Conservation (phyloP, 2,888 invertebrate genomes). For the Spisula subtruncata region DNA sequence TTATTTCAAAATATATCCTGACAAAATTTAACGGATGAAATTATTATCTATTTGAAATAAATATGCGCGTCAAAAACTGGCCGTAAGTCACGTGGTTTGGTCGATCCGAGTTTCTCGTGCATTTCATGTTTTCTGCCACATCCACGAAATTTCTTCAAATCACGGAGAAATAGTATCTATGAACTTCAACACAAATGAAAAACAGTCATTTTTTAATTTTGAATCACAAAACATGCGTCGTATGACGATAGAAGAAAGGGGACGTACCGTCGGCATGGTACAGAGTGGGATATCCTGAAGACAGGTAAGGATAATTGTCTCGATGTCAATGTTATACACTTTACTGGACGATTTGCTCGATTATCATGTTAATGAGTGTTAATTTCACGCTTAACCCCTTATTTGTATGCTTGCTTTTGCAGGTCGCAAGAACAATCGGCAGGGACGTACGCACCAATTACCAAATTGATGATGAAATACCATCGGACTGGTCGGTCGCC, state of each 20-base stretch:
- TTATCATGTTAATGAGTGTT: not conserved
- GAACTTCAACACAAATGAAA: too few species aligned
- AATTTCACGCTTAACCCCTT: not conserved
- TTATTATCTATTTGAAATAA: too few species aligned
- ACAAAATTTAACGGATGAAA: too few species aligned
- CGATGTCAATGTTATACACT: not conserved
- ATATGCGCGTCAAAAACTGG: too few species aligned
- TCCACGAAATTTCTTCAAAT: too few species aligned
- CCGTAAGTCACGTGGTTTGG: too few species aligned
- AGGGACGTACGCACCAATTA: slow-evolving; percentile 30
- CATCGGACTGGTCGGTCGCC: slow-evolving; percentile 10
- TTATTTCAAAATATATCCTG: too few species aligned
- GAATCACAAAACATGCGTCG: not conserved
- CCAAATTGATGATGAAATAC: not conserved
- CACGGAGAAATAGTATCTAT: too few species aligned
- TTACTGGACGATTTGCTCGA: not conserved
- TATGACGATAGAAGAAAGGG: slow-evolving; percentile 41
- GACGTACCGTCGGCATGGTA: slow-evolving; percentile 37
- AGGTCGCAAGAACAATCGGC: slow-evolving; percentile 22
- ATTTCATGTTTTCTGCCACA: too few species aligned
- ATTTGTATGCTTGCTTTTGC: not conserved
- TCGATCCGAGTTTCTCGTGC: too few species aligned
- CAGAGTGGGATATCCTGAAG: not conserved
- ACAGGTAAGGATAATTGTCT: slow-evolving; percentile 11
- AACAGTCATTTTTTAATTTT: too few species aligned